A percentile compares a stretch with the other conserved stretches of the same genome.
Conservation (phyloP, 1,140 invertebrate species). For the Cheumatopsyche charites region DNA sequence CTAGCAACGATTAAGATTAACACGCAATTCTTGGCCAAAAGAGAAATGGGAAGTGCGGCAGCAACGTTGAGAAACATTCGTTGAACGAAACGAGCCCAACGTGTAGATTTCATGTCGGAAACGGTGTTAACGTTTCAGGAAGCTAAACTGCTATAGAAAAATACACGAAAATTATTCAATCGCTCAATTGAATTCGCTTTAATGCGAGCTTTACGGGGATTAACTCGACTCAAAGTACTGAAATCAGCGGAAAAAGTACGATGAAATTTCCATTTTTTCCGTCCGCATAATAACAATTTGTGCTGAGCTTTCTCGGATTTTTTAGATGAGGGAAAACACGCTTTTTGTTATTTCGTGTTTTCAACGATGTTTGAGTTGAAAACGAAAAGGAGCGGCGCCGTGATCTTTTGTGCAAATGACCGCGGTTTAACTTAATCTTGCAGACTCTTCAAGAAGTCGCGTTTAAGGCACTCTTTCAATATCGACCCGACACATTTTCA, state of each 20-base stretch:
- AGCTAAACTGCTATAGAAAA: no score
- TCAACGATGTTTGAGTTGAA: not conserved
- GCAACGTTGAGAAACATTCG: constrained; percentile 1
- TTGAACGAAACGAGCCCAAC: not conserved
- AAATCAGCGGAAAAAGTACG: constrained; percentile 8
- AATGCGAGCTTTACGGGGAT: no score
- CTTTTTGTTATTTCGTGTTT: not conserved
- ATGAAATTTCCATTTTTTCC: constrained; percentile 8
- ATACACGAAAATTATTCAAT: no score
- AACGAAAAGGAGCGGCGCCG: no score
- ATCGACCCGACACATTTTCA: no score
- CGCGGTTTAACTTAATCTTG: constrained; percentile 13
- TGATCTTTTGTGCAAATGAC: constrained; percentile 6
- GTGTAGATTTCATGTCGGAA: not conserved
- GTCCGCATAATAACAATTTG: no score
- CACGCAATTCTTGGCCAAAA: not conserved
- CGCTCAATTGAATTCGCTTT: no score
- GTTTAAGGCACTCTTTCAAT: no score
- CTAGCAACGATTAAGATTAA: not conserved
- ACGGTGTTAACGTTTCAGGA: no score
- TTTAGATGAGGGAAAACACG: not conserved
- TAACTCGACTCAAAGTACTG: not conserved
- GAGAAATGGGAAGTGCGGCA: constrained; percentile 2
- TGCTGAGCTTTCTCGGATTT: constrained; percentile 10
- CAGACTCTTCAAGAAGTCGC: constrained; percentile 2